phyloP scores from a whole-genome alignment of 2,888 invertebrate genomes.

The Dromius quadrimaculatus region DNA sequence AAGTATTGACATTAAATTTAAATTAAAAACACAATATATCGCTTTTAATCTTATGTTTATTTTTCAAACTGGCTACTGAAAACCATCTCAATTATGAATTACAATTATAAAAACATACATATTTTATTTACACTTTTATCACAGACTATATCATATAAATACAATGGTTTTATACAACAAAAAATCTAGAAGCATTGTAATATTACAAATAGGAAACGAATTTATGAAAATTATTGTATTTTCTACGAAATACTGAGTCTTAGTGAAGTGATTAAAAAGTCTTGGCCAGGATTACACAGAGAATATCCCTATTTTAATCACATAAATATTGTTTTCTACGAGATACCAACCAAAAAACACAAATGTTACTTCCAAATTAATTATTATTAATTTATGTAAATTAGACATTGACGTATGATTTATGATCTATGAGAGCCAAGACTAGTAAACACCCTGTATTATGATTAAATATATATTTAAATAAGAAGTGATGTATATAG shows the following conservation, averaged over 20 bases:
- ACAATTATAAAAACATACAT: constrained; percentile 48
- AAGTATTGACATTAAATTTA: too few species aligned
- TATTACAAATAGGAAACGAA: constrained; percentile 26
- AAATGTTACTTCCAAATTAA: too few species aligned
- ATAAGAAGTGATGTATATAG: constrained; percentile 37
- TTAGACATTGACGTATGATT: too few species aligned
- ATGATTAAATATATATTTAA: constrained; percentile 34
- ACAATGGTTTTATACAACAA: constrained; percentile 33
- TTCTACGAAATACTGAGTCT: constrained; percentile 28
- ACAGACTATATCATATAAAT: constrained; percentile 64
- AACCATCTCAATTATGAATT: constrained; percentile 8
- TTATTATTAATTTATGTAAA: too few species aligned
- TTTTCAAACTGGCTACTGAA: constrained; percentile 4
- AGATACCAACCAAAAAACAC: too few species aligned
- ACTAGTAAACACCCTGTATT: too few species aligned
- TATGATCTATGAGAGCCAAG: too few species aligned
- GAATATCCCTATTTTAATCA: too few species aligned
- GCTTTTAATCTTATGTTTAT: constrained; percentile 30
- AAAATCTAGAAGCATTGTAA: constrained; percentile 31
- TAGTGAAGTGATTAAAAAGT: constrained; percentile 17
- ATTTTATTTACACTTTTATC: constrained; percentile 58
- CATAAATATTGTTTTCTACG: too few species aligned
- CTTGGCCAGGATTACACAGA: too few species aligned
- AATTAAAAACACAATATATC: too few species aligned
- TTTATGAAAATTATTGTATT: constrained; percentile 15